Evolutionary conservation across 2,888 invertebrate genomes (phyloP).

Genomic region (Amblyjoppa proteus): DNA sequence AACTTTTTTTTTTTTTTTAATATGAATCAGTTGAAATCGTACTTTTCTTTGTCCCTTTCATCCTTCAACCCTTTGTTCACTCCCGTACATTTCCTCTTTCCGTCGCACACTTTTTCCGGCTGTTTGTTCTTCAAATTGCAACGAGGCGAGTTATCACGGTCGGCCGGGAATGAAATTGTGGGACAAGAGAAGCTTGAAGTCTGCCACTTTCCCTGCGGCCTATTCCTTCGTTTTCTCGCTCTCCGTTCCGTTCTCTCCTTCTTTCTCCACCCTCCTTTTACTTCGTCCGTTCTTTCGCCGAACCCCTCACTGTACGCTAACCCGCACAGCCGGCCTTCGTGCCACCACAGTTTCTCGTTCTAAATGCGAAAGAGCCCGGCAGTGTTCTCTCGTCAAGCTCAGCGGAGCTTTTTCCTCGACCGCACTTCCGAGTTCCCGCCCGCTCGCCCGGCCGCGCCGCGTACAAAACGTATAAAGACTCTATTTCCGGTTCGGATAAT

Average conservation of each 20-base stretch:
- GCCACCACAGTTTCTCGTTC: conserved; percentile 20
- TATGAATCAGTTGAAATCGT: conserved; percentile 55
- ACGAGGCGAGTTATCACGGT: conserved; percentile 71
- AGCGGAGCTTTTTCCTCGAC: conserved; percentile 13
- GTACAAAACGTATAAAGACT: conserved; percentile 58
- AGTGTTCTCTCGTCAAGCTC: conserved; percentile 30
- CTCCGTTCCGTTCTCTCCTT: conserved; percentile 14
- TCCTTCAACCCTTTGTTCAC: conserved; percentile 59
- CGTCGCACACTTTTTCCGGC: conserved; percentile 38
- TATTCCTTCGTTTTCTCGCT: conserved; percentile 58
- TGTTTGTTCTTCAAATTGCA: conserved; percentile 72
- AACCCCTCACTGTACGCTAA: background rate
- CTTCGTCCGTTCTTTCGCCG: conserved; percentile 14
- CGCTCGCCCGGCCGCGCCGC: conserved; percentile 21
- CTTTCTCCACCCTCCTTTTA: background rate
- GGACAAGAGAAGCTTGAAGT: conserved; percentile 67
- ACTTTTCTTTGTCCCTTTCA: conserved; percentile 61
- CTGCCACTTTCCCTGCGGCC: conserved; percentile 69
- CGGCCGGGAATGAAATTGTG: conserved; percentile 71
- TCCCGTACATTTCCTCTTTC: conserved; percentile 48
- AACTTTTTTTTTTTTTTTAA: conserved; percentile 16
- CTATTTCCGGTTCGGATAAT: conserved; percentile 60
- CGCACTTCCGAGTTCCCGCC: conserved; percentile 23
- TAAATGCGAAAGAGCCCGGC: conserved; percentile 34
- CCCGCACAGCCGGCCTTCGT: background rate